Base-by-base conservation (phyloP, 2,888 invertebrate species). In the Chloroclysta siterata region DNA sequence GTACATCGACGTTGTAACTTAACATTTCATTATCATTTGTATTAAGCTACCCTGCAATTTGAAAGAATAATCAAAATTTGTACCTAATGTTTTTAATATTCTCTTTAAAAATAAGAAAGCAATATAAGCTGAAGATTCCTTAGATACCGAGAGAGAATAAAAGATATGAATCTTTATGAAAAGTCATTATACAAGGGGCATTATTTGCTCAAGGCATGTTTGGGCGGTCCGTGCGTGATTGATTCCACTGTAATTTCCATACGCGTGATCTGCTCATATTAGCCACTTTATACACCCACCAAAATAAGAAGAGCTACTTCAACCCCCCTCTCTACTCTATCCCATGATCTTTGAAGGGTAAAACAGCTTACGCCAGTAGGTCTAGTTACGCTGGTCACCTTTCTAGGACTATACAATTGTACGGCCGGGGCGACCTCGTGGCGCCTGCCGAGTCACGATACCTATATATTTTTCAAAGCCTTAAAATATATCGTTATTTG, bases 231-330 rank as follows among this genome's bases (percentile, higher is more conserved):
- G 89, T 91, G 90, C 90, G 90, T 91, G 92, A 92, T 92, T 92
- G 91, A 92, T 92, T 91, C 82, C 81, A 85, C 86, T 84, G 89
- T 89, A 90, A 92, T 92, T 92, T 92, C 89, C 92, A 90, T 92
- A 92, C 89, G 89, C 90, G 90, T 90, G 90, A 82, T 88, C 85
- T 82, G 85, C 81, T 88, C 88, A 86, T 88, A 91, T 91, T 90
- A 90, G 87, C 89, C 85, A 88, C 86, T 88, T 86, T 87, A 83
- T 82, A 82, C 77, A 80, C 79, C 78, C 82, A 84, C 90, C 87
- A 88, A 70, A 46, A 44, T 73, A 72, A 66, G 14, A 55, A 67
- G 83, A 78, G 33, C 84, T 72, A 41, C 63, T 50, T 67, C 75
- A 54, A 64, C 62, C 68, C 77, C 70, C 73, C 56, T 59, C 66